Evolutionary conservation across 2,797 vertebrate genomes (phyloP).

Genomic region (Moxostoma hubbsi): DNA sequence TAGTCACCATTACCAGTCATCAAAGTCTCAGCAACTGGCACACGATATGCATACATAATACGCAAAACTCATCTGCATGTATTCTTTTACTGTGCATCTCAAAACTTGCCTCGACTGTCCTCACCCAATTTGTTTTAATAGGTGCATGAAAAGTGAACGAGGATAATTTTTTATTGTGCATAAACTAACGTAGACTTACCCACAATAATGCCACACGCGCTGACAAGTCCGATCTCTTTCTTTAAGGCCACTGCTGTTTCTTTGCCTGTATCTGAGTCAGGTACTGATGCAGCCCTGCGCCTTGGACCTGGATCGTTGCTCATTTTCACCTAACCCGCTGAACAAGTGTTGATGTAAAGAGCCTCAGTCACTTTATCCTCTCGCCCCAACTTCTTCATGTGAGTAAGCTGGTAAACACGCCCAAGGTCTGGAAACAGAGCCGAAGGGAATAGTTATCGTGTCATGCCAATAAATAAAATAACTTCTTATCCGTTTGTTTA

Average conservation of each 20-base stretch:
- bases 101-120: too few relatives aligned
- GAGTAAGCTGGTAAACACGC: slow-evolving; percentile 20
- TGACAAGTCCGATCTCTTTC: slow-evolving; percentile 84
- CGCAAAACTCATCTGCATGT: too few relatives aligned
- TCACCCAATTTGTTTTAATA: too few relatives aligned
- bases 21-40: too few relatives aligned
- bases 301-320: slow-evolving; percentile 65
- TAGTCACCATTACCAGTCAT: too few relatives aligned
- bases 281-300: slow-evolving; percentile 62
- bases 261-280: slow-evolving; percentile 38
- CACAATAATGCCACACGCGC: slow-evolving; percentile 86
- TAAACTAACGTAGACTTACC: slow-evolving; percentile 70
- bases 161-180: background rate
- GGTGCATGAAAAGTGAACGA: background rate
- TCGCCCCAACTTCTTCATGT: slow-evolving; percentile 8
- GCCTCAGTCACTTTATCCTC: background rate
- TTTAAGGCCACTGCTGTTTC: slow-evolving; percentile 79
- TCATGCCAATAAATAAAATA: too few relatives aligned
- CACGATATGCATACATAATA: too few relatives aligned
- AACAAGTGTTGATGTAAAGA: background rate
- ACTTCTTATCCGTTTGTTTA: too few relatives aligned
- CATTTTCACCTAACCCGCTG: slow-evolving; percentile 45
- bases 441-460: background rate
- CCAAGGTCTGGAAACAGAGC: background rate
- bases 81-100: too few relatives aligned